Conservation (phyloP, 1,140 invertebrate species). For the Drosophila gunungcola region DNA sequence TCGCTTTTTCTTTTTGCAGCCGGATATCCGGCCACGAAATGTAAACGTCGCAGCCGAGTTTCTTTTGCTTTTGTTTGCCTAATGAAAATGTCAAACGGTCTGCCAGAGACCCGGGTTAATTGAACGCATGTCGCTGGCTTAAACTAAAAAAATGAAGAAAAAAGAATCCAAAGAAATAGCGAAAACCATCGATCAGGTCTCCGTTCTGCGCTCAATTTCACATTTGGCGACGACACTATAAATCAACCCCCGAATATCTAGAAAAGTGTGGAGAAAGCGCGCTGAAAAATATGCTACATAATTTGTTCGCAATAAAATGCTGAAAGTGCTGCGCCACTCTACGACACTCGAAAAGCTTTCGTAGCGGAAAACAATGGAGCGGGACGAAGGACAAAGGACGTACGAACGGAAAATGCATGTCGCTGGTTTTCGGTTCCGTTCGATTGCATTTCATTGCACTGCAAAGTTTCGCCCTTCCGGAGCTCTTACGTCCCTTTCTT, state of each 20-base stretch:
- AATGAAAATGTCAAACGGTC: slow-evolving; percentile 73
- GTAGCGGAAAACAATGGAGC: slow-evolving; percentile 12
- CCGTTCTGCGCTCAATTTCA: slow-evolving; percentile 67
- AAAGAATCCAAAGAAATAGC: background rate
- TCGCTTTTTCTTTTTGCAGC: slow-evolving; percentile 58
- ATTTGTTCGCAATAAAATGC: slow-evolving; percentile 78
- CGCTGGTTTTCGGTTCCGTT: slow-evolving; percentile 64
- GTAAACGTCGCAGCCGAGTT: slow-evolving; percentile 64
- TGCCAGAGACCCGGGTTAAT: slow-evolving; percentile 48
- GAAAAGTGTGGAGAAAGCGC: slow-evolving; percentile 17
- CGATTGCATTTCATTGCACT: slow-evolving; percentile 67
- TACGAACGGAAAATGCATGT: slow-evolving; percentile 12
- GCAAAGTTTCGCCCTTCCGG: slow-evolving; percentile 52
- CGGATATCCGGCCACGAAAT: slow-evolving; percentile 74
- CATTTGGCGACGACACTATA: slow-evolving; percentile 60
- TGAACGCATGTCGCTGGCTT: slow-evolving; percentile 57
- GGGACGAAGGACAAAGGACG: background rate
- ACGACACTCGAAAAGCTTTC: slow-evolving; percentile 18
- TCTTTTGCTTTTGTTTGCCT: slow-evolving; percentile 31
- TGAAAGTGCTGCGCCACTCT: slow-evolving; percentile 65
- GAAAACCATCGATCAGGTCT: slow-evolving; percentile 53
- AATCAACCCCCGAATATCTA: slow-evolving; percentile 35
- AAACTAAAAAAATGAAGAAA: slow-evolving; percentile 10
- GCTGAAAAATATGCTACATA: slow-evolving; percentile 74
- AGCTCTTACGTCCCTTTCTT: slow-evolving; percentile 34